phyloP scores from a whole-genome alignment of 1,140 invertebrate genomes.

The Drosophila varians region DNA sequence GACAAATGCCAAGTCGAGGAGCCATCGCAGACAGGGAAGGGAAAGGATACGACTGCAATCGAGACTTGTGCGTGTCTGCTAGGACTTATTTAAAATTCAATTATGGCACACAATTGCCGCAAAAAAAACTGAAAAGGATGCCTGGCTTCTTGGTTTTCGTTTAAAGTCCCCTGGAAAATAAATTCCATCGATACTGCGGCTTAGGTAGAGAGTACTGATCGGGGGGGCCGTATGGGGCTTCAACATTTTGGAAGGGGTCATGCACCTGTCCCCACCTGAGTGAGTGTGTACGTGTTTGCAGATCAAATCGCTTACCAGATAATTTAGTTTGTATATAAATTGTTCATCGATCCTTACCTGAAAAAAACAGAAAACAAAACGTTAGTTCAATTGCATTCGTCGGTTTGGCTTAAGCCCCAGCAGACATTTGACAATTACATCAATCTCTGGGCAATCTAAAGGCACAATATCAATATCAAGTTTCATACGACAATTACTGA shows the following conservation, averaged over 20 bases:
- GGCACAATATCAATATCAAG: conserved; percentile 62
- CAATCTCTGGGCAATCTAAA: conserved; percentile 48
- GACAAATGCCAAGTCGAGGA: conserved; percentile 56
- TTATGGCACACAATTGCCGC: conserved; percentile 63
- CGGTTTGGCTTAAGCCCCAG: conserved; percentile 39
- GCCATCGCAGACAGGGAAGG: conserved; percentile 8
- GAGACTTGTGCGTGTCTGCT: conserved; percentile 37
- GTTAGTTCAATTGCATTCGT: conserved; percentile 29
- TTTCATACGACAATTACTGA: conserved; percentile 55
- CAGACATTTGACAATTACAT: conserved; percentile 51
- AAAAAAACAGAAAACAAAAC: conserved; percentile 50
- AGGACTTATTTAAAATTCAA: conserved; percentile 83
- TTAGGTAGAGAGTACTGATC: too few relatives aligned
- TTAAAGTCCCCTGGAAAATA: too few relatives aligned
- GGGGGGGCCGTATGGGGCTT: too few relatives aligned
- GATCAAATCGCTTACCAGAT: conserved; percentile 74
- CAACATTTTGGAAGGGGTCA: too few relatives aligned
- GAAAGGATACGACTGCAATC: conserved; percentile 27
- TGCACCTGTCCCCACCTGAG: not conserved
- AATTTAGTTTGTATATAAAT: conserved; percentile 79
- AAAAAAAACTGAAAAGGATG: conserved; percentile 37
- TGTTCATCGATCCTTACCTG: conserved; percentile 83
- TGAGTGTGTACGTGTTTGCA: conserved; percentile 3
- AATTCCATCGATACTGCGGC: too few relatives aligned
- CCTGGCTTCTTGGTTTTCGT: not conserved